Evolutionary conservation across 37 sponge, comb jelly and placozoan species (phyloP).

Genomic region (Tethya wilhelma): DNA sequence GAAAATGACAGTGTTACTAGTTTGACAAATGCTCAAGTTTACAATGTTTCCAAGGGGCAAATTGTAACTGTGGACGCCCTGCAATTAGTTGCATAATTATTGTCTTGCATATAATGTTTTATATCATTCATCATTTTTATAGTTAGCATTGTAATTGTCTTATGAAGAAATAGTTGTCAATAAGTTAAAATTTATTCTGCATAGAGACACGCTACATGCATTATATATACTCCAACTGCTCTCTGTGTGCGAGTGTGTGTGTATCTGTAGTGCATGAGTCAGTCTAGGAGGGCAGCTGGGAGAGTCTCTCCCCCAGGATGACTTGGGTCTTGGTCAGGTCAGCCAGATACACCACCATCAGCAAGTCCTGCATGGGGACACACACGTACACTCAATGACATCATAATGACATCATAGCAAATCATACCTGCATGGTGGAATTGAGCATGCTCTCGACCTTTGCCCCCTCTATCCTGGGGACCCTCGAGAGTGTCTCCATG

Average conservation of each 20-base stretch:
- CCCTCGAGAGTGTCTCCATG: conserved; percentile 69
- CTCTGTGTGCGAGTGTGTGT: conserved; percentile 7
- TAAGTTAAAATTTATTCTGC: no score
- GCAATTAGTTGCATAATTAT: no score
- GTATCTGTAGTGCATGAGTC: neutral
- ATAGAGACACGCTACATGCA: no score
- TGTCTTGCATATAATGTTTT: no score
- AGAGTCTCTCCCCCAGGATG: conserved; percentile 72
- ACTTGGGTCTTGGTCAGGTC: conserved; percentile 83
- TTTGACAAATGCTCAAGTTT: conserved; percentile 34
- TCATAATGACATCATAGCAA: neutral
- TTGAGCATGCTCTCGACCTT: conserved; percentile 82
- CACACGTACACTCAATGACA: neutral
- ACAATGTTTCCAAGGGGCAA: conserved; percentile 12
- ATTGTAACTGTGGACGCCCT: conserved; percentile 6
- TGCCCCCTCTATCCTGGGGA: conserved; percentile 66
- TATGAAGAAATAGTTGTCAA: no score
- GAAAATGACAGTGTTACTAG: neutral
- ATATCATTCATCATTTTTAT: no score
- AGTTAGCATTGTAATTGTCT: no score
- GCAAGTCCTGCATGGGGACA: conserved; percentile 60
- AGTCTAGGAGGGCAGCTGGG: conserved; percentile 34
- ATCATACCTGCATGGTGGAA: conserved; percentile 78
- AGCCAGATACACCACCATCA: conserved; percentile 84
- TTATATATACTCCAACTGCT: no score